phyloP scores from a whole-genome alignment of 2,888 invertebrate genomes.

The Craniophora ligustri region DNA sequence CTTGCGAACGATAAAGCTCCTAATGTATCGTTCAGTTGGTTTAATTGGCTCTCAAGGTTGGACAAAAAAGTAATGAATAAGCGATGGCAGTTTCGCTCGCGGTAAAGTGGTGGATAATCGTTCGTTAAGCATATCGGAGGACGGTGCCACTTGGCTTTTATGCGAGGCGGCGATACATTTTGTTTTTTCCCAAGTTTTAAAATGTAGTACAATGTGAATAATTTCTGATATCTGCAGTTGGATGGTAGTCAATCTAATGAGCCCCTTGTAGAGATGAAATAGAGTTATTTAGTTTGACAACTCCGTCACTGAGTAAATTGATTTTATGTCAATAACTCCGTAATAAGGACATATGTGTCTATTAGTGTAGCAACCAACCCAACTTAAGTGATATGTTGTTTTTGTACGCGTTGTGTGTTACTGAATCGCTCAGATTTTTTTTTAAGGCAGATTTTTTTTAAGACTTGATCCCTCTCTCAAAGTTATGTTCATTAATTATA shows the following conservation, averaged over 20 bases:
- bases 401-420: too few relatives aligned
- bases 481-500: too few relatives aligned
- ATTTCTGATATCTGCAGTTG: not conserved
- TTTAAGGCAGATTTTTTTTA: too few relatives aligned
- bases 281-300: not conserved
- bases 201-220: too few relatives aligned
- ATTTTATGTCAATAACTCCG: too few relatives aligned
- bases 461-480: too few relatives aligned
- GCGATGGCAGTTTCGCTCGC: constrained; percentile 34
- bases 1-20: constrained; percentile 40
- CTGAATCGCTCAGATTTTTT: too few relatives aligned
- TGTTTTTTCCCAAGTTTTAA: constrained; percentile 12
- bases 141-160: constrained; percentile 30
- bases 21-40: constrained; percentile 40
- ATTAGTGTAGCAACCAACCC: too few relatives aligned
- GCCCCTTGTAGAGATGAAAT: not conserved
- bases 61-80: constrained; percentile 49
- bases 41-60: constrained; percentile 50
- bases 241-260: not conserved
- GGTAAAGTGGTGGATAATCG: constrained; percentile 30
- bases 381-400: too few relatives aligned
- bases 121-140: constrained; percentile 42
- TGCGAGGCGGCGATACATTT: constrained; percentile 1
- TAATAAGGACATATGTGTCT: too few relatives aligned
- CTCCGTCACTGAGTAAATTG: too few relatives aligned